Conservation (phyloP, 2,888 invertebrate genomes). For the Cheilosia vulpina region DNA sequence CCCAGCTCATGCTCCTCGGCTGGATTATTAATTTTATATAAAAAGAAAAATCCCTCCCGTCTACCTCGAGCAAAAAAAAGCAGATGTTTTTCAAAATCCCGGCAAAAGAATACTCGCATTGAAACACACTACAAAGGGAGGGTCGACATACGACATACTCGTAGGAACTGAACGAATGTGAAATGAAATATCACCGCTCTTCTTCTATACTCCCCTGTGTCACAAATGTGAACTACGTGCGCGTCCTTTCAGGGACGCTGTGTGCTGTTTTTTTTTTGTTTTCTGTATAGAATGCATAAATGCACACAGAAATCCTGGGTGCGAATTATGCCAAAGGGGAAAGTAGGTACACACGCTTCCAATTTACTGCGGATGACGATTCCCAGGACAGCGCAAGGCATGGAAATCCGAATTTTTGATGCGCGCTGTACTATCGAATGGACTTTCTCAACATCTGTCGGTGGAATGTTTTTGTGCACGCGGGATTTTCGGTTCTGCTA, state of each 20-base stretch:
- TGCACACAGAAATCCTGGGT: constrained; percentile 16
- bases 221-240: not conserved
- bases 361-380: constrained; percentile 20
- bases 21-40: not conserved
- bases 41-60: too few relatives aligned
- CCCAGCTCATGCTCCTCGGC: too few relatives aligned
- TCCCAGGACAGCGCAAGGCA: constrained; percentile 41
- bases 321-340: constrained; percentile 38
- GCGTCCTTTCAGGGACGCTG: constrained; percentile 19
- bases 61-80: constrained; percentile 12
- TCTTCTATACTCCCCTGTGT: not conserved
- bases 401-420: constrained; percentile 18
- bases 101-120: not conserved
- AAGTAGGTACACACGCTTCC: not conserved
- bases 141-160: constrained; percentile 12
- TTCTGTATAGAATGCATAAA: not conserved
- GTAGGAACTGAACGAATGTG: not conserved
- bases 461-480: constrained; percentile 53
- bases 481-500: constrained; percentile 38
- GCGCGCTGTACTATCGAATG: constrained; percentile 4
- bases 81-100: constrained; percentile 37
- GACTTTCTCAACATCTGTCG: constrained; percentile 68
- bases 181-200: constrained; percentile 37
- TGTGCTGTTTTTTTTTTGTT: constrained; percentile 3
- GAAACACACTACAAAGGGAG: constrained; percentile 10